Conservation (phyloP, 1,140 invertebrate genomes). For the Caerostris darwini region DNA sequence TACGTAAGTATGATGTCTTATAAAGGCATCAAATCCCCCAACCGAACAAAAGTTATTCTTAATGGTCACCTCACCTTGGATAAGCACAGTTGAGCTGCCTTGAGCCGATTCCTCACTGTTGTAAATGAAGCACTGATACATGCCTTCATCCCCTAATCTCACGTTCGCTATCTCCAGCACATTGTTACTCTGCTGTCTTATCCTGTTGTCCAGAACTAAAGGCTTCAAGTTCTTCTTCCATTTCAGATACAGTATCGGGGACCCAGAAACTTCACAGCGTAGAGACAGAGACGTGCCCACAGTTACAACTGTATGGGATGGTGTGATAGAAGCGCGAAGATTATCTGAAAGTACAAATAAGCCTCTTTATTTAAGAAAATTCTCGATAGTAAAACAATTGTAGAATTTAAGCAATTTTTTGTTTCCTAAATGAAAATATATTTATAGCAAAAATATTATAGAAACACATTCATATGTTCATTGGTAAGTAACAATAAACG, state of each 20-base stretch:
- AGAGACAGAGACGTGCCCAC: constrained; percentile 70
- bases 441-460: too few species aligned
- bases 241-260: constrained; percentile 66
- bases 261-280: constrained; percentile 77
- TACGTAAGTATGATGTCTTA: too few species aligned
- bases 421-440: too few species aligned
- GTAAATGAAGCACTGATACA: constrained; percentile 98
- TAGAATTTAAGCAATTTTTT: too few species aligned
- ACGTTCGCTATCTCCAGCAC: constrained; percentile 84
- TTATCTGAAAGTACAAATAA: constrained; percentile 5
- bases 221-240: constrained; percentile 76
- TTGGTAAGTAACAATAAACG: too few species aligned
- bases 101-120: constrained; percentile 93
- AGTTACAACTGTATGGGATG: constrained; percentile 59
- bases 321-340: constrained; percentile 37
- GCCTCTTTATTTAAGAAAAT: too few species aligned
- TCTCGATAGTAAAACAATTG: too few species aligned
- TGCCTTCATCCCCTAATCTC: constrained; percentile 96
- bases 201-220: constrained; percentile 65
- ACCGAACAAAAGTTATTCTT: not conserved
- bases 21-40: too few species aligned
- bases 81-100: constrained; percentile 81
- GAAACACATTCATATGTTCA: too few species aligned
- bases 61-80: constrained; percentile 81
- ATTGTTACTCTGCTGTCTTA: constrained; percentile 75